Base-by-base conservation (phyloP, 2,797 vertebrate genomes). In the Enteromius fasciolatus region DNA sequence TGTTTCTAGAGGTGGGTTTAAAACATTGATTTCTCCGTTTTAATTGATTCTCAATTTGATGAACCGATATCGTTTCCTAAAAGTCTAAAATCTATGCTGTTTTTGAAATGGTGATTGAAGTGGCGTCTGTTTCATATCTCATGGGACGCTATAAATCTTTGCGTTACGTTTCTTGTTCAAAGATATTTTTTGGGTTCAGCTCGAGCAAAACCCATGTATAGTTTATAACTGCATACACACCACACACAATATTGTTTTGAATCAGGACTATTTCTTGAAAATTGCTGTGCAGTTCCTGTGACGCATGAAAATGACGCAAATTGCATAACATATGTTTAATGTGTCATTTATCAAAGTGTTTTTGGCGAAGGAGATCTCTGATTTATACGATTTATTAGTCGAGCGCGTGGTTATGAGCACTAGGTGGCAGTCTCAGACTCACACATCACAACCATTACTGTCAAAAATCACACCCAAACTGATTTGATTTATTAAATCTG, bases 111-210 rank as follows among this genome's bases (percentile, higher is more conserved):
- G 39, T 41, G 39, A 12, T 28, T 44, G 10, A 44, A 44, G 11
- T 44, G 41, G 41, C 12, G 11, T 41, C 41, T 11, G 10, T 11
- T 41, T 41, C 2, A 10, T 44, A 11, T 39, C 39, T 44, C 41
- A 44, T 2, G 10, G 63, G 33, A 84, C 86, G 78, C 84, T 74
- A 74, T 84, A 63, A 88, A 83, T 88, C 69, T 70, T 78, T 77
- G 18, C 63, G 4, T 36, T 36, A 36, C 33, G 5, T 28, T 61
- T 28, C 12, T 3, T 61, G 57, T 61, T 28, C 14, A 28, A 28
- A 61, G 20, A 5, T 41, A 68, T 68, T 41, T 68, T 41, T 11
- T 0, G 3, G 31, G 36, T 14, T 36, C 3, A 36, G 63, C 63
- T 66, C 17, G 1, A 20, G 31, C 4, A 68, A 41, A 41, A 39